phyloP scores from a whole-genome alignment of 2,888 invertebrate species.

The Thera britannica region DNA sequence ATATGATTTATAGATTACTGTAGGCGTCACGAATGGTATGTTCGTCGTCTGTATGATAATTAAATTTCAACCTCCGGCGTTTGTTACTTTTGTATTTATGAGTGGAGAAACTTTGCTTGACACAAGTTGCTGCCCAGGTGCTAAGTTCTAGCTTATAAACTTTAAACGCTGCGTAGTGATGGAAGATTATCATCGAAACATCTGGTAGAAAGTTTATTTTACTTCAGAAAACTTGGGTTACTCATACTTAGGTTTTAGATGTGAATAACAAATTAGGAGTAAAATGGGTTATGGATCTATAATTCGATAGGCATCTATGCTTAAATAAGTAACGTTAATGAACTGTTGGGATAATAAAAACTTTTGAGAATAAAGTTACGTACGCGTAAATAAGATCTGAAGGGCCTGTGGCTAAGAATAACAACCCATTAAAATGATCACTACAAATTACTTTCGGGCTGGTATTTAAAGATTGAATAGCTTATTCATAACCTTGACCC shows the following conservation, averaged over 20 bases:
- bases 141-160: conserved; percentile 58
- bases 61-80: conserved; percentile 79
- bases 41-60: conserved; percentile 79
- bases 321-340: too few species aligned
- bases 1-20: conserved; percentile 71
- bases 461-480: too few species aligned
- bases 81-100: conserved; percentile 74
- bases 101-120: conserved; percentile 69
- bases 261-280: background rate
- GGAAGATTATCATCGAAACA: conserved; percentile 17
- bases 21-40: conserved; percentile 64
- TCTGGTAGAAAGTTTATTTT: conserved; percentile 13
- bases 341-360: too few species aligned
- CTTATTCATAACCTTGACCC: too few species aligned
- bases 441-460: too few species aligned
- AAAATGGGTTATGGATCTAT: too few species aligned
- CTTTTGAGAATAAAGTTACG: too few species aligned
- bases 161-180: conserved; percentile 61
- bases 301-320: too few species aligned
- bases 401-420: too few species aligned
- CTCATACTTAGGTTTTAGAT: background rate
- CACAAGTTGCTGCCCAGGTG: conserved; percentile 68
- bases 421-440: too few species aligned
- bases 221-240: background rate
- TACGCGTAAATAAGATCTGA: too few species aligned